Evolutionary conservation across 2,888 invertebrate genomes (phyloP).

Genomic region (Eupeodes latifasciatus): DNA sequence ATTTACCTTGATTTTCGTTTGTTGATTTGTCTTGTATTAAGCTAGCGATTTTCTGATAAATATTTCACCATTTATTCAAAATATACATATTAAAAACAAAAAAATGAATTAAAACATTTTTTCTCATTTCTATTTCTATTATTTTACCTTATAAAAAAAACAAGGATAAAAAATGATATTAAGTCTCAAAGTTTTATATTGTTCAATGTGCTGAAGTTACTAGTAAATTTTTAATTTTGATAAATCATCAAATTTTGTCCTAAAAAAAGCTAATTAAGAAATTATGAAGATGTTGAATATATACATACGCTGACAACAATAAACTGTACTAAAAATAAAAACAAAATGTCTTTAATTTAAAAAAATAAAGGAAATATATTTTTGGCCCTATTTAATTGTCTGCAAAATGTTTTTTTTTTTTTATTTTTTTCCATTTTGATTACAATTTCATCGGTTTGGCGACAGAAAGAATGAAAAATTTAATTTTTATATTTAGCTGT

Average conservation of each 20-base stretch:
- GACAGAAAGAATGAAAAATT: no score
- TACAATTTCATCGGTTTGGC: no score
- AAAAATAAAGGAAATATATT: not conserved
- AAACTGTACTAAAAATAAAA: slow-evolving; percentile 5
- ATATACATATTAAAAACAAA: not conserved
- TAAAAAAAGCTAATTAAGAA: slow-evolving; percentile 17
- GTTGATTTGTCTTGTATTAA: slow-evolving; percentile 10
- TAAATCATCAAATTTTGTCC: not conserved
- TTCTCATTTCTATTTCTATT: slow-evolving; percentile 42
- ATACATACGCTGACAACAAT: not conserved
- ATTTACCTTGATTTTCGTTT: slow-evolving; percentile 8
- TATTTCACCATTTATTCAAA: not conserved
- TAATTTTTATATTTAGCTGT: no score
- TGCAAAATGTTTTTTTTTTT: no score
- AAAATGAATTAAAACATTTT: slow-evolving; percentile 20
- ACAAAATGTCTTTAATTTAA: not conserved
- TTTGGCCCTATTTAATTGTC: no score
- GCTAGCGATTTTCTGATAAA: not conserved
- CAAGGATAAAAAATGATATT: slow-evolving; percentile 13
- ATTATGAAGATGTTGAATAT: slow-evolving; percentile 1
- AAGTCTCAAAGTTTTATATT: slow-evolving; percentile 49
- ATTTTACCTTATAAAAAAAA: not conserved
- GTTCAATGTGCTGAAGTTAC: slow-evolving; percentile 48
- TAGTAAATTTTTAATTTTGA: slow-evolving; percentile 41
- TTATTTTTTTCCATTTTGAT: no score